phyloP scores from a whole-genome alignment of 2,888 invertebrate genomes.

The Cephalotes varians region DNA sequence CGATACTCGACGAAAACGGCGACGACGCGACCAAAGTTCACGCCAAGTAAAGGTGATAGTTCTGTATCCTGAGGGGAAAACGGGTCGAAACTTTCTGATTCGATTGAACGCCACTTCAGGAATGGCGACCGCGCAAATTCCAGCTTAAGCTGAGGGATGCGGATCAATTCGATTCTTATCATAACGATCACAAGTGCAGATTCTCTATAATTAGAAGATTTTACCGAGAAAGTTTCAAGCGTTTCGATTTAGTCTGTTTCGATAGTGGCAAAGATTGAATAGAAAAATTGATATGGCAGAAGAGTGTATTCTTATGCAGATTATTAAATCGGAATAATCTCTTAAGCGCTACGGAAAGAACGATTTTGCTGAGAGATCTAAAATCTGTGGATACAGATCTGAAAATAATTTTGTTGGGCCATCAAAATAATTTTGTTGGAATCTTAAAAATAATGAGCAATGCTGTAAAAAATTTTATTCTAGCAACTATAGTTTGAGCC shows the following conservation, averaged over 20 bases:
- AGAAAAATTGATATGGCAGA: slow-evolving; percentile 40
- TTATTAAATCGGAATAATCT: background rate
- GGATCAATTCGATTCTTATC: slow-evolving; percentile 65
- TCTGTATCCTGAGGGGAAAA: slow-evolving; percentile 40
- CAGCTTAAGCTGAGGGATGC: slow-evolving; percentile 54
- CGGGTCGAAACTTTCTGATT: slow-evolving; percentile 64
- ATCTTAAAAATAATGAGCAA: too few species aligned
- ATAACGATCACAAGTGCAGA: slow-evolving; percentile 61
- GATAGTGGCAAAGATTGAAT: slow-evolving; percentile 32
- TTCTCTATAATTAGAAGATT: slow-evolving; percentile 67
- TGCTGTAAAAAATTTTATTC: too few species aligned
- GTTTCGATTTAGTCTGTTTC: slow-evolving; percentile 62
- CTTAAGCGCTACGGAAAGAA: background rate
- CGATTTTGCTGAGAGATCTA: too few species aligned
- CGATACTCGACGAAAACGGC: slow-evolving; percentile 41
- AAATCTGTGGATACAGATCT: too few species aligned
- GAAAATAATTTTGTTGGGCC: too few species aligned
- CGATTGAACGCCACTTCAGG: slow-evolving; percentile 58
- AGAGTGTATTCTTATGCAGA: background rate
- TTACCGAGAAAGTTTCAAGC: slow-evolving; percentile 48
- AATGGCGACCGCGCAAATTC: slow-evolving; percentile 57
- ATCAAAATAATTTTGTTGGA: too few species aligned
- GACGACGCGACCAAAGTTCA: slow-evolving; percentile 39
- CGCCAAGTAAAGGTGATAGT: slow-evolving; percentile 48
- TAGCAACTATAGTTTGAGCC: too few species aligned